Evolutionary conservation across 2,888 invertebrate species (phyloP).

Genomic region (Rhogogaster chlorosoma): DNA sequence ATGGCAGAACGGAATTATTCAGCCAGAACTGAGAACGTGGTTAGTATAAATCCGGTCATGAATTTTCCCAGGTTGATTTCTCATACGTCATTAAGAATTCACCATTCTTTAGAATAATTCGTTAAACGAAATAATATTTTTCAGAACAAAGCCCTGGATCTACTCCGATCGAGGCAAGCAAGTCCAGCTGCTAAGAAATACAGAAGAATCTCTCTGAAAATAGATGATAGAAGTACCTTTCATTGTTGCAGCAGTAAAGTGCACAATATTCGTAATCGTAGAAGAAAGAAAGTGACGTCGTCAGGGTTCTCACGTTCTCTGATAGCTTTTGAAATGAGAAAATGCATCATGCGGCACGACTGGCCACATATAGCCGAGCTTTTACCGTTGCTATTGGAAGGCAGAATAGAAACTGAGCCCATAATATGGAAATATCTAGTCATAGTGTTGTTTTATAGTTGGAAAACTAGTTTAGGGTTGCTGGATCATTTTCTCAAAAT

Average conservation of each 20-base stretch:
- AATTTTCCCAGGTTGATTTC: background rate
- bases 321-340: slow-evolving; percentile 35
- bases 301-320: slow-evolving; percentile 39
- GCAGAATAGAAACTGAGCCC: slow-evolving; percentile 43
- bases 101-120: background rate
- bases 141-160: slow-evolving; percentile 36
- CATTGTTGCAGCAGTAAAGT: slow-evolving; percentile 40
- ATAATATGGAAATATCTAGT: slow-evolving; percentile 34
- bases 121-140: background rate
- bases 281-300: slow-evolving; percentile 19
- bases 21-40: slow-evolving; percentile 12
- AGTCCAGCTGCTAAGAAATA: slow-evolving; percentile 25
- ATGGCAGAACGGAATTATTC: slow-evolving; percentile 8
- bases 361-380: slow-evolving; percentile 26
- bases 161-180: slow-evolving; percentile 19
- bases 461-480: background rate
- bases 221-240: slow-evolving; percentile 6
- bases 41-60: background rate
- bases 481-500: slow-evolving; percentile 37
- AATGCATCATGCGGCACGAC: slow-evolving; percentile 29
- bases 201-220: slow-evolving; percentile 4
- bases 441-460: slow-evolving; percentile 2
- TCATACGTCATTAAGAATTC: background rate
- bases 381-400: slow-evolving; percentile 21
- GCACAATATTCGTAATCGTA: slow-evolving; percentile 3